Conservation (phyloP, 2,113 vertebrate species). For the Pagrus major region DNA sequence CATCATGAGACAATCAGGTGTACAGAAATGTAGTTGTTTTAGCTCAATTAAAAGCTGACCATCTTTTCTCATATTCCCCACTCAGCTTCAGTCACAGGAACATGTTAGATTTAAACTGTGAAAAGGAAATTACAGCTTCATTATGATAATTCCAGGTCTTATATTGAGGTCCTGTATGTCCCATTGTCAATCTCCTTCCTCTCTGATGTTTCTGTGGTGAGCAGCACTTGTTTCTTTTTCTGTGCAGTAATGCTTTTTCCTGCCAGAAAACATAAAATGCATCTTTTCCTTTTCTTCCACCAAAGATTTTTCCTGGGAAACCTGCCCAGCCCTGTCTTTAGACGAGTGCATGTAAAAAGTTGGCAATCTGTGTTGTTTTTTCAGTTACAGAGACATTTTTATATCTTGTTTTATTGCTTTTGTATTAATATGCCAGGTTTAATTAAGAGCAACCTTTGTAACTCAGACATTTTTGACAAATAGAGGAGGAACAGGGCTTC, state of each 20-base stretch:
- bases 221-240: background rate
- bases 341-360: background rate
- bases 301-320: constrained; percentile 16
- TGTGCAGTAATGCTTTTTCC: background rate
- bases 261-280: constrained; percentile 24
- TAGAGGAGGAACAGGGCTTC: background rate
- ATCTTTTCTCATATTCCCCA: constrained; percentile 36
- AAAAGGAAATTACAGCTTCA: constrained; percentile 8
- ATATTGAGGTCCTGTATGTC: background rate
- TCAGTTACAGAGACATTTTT: background rate
- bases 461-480: no score
- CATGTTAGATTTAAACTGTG: constrained; percentile 2
- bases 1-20: constrained; percentile 26
- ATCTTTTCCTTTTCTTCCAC: background rate
- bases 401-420: background rate
- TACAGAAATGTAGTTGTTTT: constrained; percentile 9
- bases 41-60: constrained; percentile 47
- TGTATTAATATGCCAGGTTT: background rate
- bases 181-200: background rate
- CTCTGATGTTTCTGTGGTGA: background rate
- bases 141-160: constrained; percentile 1
- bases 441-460: background rate
- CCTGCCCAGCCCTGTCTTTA: background rate
- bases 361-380: background rate
- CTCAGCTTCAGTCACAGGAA: constrained; percentile 8